These are phyloP conservation scores for Acronicta alni DNA, from an alignment of 2,888 invertebrate genomes.

Conservation along the genomic window DNA sequence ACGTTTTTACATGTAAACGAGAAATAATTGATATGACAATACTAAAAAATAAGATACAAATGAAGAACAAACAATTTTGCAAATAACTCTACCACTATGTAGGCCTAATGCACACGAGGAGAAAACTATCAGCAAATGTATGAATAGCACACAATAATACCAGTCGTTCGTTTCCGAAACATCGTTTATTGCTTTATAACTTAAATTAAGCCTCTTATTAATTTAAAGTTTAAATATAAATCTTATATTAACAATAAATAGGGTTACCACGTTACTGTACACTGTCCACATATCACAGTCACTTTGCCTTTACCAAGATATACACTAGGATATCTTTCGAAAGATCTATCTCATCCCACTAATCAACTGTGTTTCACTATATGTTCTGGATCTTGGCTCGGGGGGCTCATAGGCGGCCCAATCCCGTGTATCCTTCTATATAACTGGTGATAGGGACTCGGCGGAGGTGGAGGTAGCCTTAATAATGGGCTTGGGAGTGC, in stretches of 20 bases:
- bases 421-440: conserved; percentile 85
- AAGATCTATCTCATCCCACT: conserved; percentile 48
- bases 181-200: conserved; percentile 82
- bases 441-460: conserved; percentile 80
- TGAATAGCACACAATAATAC: conserved; percentile 38
- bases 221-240: conserved; percentile 79
- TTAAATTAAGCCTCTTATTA: conserved; percentile 82
- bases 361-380: conserved; percentile 89
- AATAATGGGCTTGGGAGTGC: conserved; percentile 86
- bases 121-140: neutral
- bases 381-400: conserved; percentile 78
- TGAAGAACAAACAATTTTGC: neutral
- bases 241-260: conserved; percentile 87
- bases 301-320: conserved; percentile 48
- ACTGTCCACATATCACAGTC: conserved; percentile 82
- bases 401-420: conserved; percentile 73
- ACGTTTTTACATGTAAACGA: too few species aligned
- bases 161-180: conserved; percentile 58
- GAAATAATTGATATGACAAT: too few species aligned
- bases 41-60: too few species aligned
- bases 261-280: conserved; percentile 81
- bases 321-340: conserved; percentile 39
- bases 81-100: neutral
- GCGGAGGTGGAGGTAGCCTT: conserved; percentile 83
- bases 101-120: conserved; percentile 30